phyloP scores from a whole-genome alignment of 1,140 invertebrate species.

The Lamellibrachia luymesi region DNA sequence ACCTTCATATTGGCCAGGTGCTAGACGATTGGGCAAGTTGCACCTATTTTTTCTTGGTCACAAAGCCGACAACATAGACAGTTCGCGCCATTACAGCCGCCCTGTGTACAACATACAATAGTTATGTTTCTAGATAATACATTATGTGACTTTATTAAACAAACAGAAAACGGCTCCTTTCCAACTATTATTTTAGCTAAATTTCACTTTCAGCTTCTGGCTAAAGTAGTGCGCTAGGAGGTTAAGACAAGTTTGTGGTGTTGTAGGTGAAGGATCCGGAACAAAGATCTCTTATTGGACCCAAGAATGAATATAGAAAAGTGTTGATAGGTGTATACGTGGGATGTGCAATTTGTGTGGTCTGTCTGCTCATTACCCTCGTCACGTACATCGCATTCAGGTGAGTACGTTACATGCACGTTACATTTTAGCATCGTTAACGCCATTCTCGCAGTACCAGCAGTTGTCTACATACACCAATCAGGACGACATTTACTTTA shows the following conservation, averaged over 20 bases:
- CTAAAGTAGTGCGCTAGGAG: no score
- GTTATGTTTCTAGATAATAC: background rate
- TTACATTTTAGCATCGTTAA: background rate
- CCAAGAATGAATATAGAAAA: background rate
- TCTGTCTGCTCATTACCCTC: background rate
- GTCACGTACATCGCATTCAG: background rate
- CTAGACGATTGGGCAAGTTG: no score
- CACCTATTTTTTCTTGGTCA: background rate
- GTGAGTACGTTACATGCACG: background rate
- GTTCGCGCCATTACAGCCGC: background rate
- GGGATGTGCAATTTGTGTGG: background rate
- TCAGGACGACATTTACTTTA: no score
- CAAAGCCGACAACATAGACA: background rate
- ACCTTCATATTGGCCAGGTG: no score
- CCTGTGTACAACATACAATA: background rate
- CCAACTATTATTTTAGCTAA: no score
- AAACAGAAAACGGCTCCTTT: no score
- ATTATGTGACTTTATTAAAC: background rate
- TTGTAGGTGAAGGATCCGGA: background rate
- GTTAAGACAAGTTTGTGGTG: background rate
- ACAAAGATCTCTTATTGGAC: background rate
- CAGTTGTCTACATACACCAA: no score
- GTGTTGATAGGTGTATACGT: constrained; percentile 15
- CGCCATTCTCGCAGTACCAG: background rate
- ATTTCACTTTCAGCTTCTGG: no score